Percentiles rank a stretch among this genome's conserved stretches.
phyloP scores from a whole-genome alignment of 2,888 invertebrate species.

The Sipha maydis region DNA sequence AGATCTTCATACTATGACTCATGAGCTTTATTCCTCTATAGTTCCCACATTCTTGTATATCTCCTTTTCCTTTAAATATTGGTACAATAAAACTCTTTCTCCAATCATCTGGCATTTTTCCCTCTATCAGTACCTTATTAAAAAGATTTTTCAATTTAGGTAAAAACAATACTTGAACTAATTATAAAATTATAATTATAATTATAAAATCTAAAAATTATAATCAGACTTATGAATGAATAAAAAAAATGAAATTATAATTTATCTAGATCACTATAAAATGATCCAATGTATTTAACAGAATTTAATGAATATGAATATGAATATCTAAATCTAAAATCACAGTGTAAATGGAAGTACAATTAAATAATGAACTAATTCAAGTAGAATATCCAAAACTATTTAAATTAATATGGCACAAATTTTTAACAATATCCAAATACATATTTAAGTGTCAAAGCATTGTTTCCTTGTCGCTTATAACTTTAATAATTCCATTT shows the following conservation, averaged over 20 bases:
- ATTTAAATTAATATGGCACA: constrained; percentile 38
- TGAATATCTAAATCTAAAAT: constrained; percentile 8
- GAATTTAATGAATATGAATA: background rate
- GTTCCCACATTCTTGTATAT: too few relatives aligned
- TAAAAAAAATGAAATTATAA: too few relatives aligned
- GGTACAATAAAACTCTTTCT: too few relatives aligned
- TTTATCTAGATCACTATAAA: background rate
- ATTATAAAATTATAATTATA: too few relatives aligned
- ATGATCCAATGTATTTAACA: background rate
- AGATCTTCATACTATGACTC: too few relatives aligned
- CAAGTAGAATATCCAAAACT: background rate
- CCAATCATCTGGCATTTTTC: too few relatives aligned
- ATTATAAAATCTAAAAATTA: background rate
- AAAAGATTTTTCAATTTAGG: too few relatives aligned
- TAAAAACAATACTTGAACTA: background rate
- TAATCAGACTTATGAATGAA: too few relatives aligned
- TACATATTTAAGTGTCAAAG: constrained; percentile 68
- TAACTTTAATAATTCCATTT: constrained; percentile 79
- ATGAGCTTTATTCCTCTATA: too few relatives aligned
- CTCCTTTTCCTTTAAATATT: too few relatives aligned
- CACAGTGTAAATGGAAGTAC: constrained; percentile 44
- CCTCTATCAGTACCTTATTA: too few relatives aligned
- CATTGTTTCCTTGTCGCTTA: constrained; percentile 81
- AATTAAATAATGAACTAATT: background rate
- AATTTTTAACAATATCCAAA: background rate